A percentile compares a stretch with the other conserved stretches of the same genome.
Conservation (phyloP, 2,113 vertebrate genomes). For the Leuciscus idus region DNA sequence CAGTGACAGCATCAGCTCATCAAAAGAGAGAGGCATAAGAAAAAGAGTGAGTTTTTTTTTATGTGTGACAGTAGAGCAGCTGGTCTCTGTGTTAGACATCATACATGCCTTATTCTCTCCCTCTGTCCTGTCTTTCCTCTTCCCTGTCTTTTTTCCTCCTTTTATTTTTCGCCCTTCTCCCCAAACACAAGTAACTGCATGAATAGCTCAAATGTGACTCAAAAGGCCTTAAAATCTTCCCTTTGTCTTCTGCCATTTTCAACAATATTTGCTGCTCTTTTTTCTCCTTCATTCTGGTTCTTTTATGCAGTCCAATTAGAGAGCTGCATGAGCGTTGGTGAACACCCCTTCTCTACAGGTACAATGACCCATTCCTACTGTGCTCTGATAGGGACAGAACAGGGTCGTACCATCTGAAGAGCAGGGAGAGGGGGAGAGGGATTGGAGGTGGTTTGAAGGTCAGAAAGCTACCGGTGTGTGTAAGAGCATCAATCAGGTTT, state of each 20-base stretch:
- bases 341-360: neutral
- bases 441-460: constrained; percentile 45
- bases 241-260: neutral
- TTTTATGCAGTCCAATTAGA: neutral
- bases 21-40: neutral
- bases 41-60: constrained; percentile 59
- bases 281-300: neutral
- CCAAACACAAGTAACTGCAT: constrained; percentile 17
- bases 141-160: neutral
- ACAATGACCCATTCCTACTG: neutral
- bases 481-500: constrained; percentile 37
- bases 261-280: neutral
- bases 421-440: neutral
- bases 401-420: constrained; percentile 23
- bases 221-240: neutral
- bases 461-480: constrained; percentile 1
- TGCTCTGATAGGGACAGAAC: neutral
- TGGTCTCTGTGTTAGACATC: constrained; percentile 57
- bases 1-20: constrained; percentile 3
- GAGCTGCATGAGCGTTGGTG: neutral
- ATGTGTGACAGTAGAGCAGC: constrained; percentile 60
- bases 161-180: neutral
- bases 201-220: constrained; percentile 2
- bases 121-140: constrained; percentile 53
- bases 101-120: constrained; percentile 59